Evolutionary conservation across 2,888 invertebrate species (phyloP).

Genomic region (Linnaemya vulpina): DNA sequence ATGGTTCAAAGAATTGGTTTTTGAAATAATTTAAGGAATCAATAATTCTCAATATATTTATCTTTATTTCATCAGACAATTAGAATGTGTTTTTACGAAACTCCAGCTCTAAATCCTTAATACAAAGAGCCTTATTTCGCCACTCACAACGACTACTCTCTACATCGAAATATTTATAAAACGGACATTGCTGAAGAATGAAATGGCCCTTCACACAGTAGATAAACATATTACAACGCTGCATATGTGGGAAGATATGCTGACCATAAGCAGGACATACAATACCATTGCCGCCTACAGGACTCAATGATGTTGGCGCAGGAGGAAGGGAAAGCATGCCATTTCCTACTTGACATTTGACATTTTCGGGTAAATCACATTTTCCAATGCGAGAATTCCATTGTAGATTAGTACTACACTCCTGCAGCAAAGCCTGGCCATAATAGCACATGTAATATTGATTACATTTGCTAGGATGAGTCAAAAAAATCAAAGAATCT

Average conservation of each 20-base stretch:
- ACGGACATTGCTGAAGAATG: constrained; percentile 81
- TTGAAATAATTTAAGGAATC: too few relatives aligned
- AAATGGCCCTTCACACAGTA: constrained; percentile 81
- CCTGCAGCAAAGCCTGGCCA: constrained; percentile 79
- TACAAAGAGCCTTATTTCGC: constrained; percentile 79
- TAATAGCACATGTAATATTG: constrained; percentile 82
- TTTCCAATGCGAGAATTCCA: constrained; percentile 80
- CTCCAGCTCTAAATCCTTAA: constrained; percentile 76
- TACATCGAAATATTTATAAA: constrained; percentile 80
- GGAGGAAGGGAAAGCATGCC: not conserved
- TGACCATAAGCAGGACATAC: constrained; percentile 79
- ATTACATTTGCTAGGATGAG: constrained; percentile 77
- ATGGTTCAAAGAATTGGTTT: too few relatives aligned
- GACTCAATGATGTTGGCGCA: not conserved
- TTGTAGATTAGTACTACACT: constrained; percentile 79
- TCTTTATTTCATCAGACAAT: constrained; percentile 11
- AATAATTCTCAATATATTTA: not conserved
- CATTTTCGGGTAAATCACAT: constrained; percentile 80
- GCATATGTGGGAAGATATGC: constrained; percentile 81
- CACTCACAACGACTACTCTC: constrained; percentile 78
- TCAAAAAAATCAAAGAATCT: constrained; percentile 76
- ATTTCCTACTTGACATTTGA: constrained; percentile 75
- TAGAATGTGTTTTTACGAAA: constrained; percentile 69
- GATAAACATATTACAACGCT: constrained; percentile 80
- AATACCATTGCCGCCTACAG: constrained; percentile 49